Evolutionary conservation across 2,113 vertebrate genomes (phyloP).

Genomic region (Rynchops niger): DNA sequence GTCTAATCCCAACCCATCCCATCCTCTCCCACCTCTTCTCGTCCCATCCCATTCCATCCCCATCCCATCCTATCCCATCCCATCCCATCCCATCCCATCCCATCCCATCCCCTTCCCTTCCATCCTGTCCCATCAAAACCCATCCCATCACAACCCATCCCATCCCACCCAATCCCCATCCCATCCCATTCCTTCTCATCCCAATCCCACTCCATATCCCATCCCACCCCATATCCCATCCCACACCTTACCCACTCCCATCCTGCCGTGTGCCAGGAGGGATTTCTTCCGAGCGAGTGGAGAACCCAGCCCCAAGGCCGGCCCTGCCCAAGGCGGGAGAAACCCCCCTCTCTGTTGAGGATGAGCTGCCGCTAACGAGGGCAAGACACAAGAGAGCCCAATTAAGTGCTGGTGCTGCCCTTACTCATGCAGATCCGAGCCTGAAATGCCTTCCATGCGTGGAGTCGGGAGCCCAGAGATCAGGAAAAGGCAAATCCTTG

Average conservation of each 20-base stretch:
- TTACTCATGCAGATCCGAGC: fast-evolving
- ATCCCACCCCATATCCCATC: not conserved
- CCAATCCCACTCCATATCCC: not conserved
- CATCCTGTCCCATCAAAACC: too few species aligned
- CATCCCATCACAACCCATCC: too few species aligned
- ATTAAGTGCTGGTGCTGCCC: not conserved
- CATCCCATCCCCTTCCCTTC: too few species aligned
- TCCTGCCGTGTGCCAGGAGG: too few species aligned
- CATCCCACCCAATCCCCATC: too few species aligned
- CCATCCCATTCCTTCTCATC: not conserved
- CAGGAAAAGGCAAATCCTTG: not conserved
- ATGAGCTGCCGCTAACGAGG: fast-evolving
- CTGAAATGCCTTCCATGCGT: fast-evolving
- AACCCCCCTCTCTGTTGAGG: not conserved
- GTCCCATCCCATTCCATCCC: too few species aligned
- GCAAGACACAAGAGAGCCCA: not conserved
- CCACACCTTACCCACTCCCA: not conserved
- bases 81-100: too few species aligned
- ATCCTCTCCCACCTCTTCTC: too few species aligned
- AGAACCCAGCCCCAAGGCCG: not conserved
- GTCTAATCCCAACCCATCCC: too few species aligned
- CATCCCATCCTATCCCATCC: too few species aligned
- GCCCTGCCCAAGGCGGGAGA: not conserved
- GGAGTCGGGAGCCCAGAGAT: not conserved
- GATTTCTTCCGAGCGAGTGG: fast-evolving